Base-by-base conservation (phyloP, 2,888 invertebrate species). In the Orgyia antiqua region DNA sequence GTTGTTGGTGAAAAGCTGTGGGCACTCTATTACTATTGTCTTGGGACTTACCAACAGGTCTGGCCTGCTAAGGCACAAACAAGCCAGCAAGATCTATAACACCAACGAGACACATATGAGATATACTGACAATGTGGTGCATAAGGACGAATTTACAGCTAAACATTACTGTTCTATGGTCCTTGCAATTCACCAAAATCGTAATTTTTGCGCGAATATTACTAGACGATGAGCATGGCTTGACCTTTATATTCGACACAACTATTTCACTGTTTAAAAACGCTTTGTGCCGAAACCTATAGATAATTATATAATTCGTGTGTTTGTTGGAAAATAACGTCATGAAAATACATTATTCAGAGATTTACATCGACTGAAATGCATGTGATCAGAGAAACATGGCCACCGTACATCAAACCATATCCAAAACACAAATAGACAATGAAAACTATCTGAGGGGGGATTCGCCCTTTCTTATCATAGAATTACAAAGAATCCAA, bases 71-170 rank as follows among this genome's bases (percentile, higher is more conserved):
- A 90, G 89, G 90, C 89, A 90, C 89, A 90, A 89, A 89, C 90
- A 90, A 89, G 90, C 90, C 89, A 90, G 89, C 89, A 90, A 89
- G 86, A 90, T 90, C 90, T 90, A 90, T 87, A 90, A 90, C 89
- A 87, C 82, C 84, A 89, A 88, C 76, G 70, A 82, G 71, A 83
- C 78, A 75, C 62, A 75, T 68, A 61, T 80, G 63, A 83, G 77
- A 68, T 51, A 58, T 66, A 73, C 69, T 72, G 71, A 70, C 70
- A 74, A 77, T 79, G 80, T 78, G 77, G 73, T 78, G 79, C 79
- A 55, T 69, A 51, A 64, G 68, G 68, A 87, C 80, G 73, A 75
- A 69, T 74, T 70, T 63, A 69, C 52, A 52, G 58, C 61, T 72
- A 68, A 42, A 54, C 50, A 56, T 68, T 68, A 71, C 57, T 69